Evolutionary conservation across 2,113 vertebrate species (phyloP).

Genomic region (Lophotis ruficrista): DNA sequence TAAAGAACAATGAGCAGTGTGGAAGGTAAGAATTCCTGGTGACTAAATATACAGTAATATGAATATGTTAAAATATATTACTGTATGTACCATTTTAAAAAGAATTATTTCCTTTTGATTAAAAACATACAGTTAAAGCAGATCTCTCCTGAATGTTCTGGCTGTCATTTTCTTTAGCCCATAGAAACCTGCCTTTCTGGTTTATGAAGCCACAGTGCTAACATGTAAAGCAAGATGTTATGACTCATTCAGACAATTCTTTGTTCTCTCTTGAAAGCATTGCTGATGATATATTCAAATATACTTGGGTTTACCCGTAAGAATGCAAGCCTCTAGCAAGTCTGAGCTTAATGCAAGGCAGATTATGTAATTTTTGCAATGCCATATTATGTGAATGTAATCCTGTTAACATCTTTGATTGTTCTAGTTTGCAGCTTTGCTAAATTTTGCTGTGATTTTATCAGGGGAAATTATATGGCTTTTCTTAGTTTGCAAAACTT

Average conservation of each 20-base stretch:
- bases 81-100: background rate
- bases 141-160: background rate
- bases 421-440: background rate
- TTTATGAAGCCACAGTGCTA: conserved; percentile 57
- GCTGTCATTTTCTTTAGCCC: conserved; percentile 57
- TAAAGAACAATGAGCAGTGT: background rate
- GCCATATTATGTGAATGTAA: background rate
- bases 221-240: conserved; percentile 60
- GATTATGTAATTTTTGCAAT: conserved; percentile 32
- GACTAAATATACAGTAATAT: background rate
- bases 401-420: background rate
- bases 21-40: background rate
- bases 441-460: background rate
- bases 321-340: conserved; percentile 40
- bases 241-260: conserved; percentile 72
- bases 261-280: conserved; percentile 73
- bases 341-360: conserved; percentile 40
- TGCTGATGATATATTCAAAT: conserved; percentile 60
- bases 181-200: conserved; percentile 77
- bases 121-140: background rate
- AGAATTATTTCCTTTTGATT: conserved; percentile 2
- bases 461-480: background rate
- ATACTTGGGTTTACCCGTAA: conserved; percentile 37
- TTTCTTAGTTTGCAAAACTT: background rate
- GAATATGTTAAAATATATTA: background rate